Evolutionary conservation across 2,797 vertebrate genomes (phyloP), one percentile per base, ranked within the genome.

Genomic region (Chaetophractus vellerosus): DNA sequence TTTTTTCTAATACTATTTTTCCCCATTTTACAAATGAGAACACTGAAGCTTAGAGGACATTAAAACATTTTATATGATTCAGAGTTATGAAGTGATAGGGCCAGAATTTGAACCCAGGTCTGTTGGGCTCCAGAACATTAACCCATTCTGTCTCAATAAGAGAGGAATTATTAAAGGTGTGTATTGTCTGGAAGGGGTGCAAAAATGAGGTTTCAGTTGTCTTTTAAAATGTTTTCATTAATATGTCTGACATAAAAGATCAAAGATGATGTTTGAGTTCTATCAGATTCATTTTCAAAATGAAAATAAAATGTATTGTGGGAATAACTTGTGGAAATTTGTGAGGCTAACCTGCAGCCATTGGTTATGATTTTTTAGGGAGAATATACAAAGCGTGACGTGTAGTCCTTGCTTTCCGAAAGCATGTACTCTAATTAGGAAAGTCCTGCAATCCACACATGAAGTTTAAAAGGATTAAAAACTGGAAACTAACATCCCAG

Each of bases 201-300:
- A 75, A 88, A 63, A 80, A 75, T 75, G 66, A 88, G 59, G 83
- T 85, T 38, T 18, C 23, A 61, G 7, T 50, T 74, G 31, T 95
- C 72, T 81, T 28, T 83, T 26, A 16, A 41, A 21, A 61, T 80
- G 24, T 71, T 78, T 81, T 15, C 12, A 7, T 28, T 69, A 57
- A 10, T 64, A 72, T 68, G 36, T 74, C 74, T 64, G 21, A 63
- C 36, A 26, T 79, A 57, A 50, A 69, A 87, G 71, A 79, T 9
- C 45, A 55, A 91, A 75, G 79, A 9, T 38, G 63, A 64, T 28
- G 18, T 50, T 36, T 57, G 14, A 38, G 38, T 36, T 61, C 21
- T 33, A 33, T 50, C 68, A 64, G 66, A 75, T 23, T 75, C 12
- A 0, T 21, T 52, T 66, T n/a, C 6, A 28, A 28, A 41, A 28